A percentile compares a stretch with the other conserved stretches of the same genome.
phyloP scores from a whole-genome alignment of 2,113 vertebrate genomes.

The Nerophis lumbriciformis region DNA sequence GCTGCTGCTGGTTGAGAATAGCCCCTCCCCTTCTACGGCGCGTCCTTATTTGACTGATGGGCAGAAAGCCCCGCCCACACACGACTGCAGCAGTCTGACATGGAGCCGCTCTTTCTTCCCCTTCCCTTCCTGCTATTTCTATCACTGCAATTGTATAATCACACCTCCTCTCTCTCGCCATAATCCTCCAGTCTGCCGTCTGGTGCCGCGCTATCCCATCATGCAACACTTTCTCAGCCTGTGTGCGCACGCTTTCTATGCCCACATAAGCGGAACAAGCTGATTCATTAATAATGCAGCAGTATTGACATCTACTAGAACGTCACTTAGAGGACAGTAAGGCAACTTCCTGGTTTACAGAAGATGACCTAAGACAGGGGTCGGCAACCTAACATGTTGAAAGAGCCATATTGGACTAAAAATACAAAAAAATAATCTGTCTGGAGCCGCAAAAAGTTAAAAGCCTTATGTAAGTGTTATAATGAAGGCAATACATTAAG shows the following conservation, averaged over 20 bases:
- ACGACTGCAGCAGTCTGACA: constrained; percentile 65
- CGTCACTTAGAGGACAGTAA: not conserved
- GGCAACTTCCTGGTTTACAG: not conserved
- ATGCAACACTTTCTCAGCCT: constrained; percentile 8
- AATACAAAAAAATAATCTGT: too few relatives aligned
- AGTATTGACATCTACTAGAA: not conserved
- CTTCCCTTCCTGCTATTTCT: constrained; percentile 8
- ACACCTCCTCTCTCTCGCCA: constrained; percentile 30
- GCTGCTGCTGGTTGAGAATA: constrained; percentile 29
- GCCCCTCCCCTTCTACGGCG: constrained; percentile 45
- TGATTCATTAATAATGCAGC: not conserved
- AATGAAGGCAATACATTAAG: too few relatives aligned
- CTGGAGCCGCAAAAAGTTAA: too few relatives aligned
- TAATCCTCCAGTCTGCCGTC: constrained; percentile 47
- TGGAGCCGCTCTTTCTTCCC: constrained; percentile 22
- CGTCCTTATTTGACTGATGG: constrained; percentile 50
- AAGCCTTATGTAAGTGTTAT: too few relatives aligned
- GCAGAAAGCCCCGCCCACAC: constrained; percentile 46
- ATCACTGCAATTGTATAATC: constrained; percentile 57
- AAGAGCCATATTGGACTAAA: too few relatives aligned
- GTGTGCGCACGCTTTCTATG: not conserved
- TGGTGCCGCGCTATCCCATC: constrained; percentile 21
- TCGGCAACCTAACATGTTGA: too few relatives aligned
- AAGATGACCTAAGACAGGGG: not conserved
- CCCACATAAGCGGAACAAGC: not conserved